A percentile compares a stretch with the other conserved stretches of the same genome.
phyloP scores from a whole-genome alignment of 2,113 vertebrate genomes.

The Aldabrachelys gigantea region DNA sequence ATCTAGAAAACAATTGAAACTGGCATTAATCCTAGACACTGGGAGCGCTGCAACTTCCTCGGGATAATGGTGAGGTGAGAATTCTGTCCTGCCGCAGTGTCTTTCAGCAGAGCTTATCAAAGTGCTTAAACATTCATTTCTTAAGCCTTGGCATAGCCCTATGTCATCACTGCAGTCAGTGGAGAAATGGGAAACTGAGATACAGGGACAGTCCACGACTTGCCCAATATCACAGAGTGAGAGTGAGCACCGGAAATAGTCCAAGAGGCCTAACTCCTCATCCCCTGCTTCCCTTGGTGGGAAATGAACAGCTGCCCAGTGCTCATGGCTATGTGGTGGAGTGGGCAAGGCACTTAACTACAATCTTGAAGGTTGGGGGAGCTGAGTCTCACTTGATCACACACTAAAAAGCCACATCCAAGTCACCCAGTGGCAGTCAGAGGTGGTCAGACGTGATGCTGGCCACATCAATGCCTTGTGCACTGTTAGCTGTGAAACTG shows the following conservation, averaged over 20 bases:
- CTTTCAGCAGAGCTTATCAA: background rate
- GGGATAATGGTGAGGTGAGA: background rate
- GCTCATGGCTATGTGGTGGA: background rate
- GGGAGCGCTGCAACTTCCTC: background rate
- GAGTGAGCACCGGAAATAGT: background rate
- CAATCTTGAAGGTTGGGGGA: background rate
- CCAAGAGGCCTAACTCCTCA: background rate
- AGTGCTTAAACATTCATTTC: background rate
- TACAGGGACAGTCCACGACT: background rate
- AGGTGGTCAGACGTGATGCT: background rate
- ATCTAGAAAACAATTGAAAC: slow-evolving; percentile 81
- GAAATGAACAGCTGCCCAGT: background rate
- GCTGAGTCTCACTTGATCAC: background rate
- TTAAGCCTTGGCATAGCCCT: background rate
- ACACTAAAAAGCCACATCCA: background rate
- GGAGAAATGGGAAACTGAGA: background rate
- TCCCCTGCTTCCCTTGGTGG: background rate
- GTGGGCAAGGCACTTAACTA: background rate
- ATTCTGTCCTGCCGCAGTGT: background rate
- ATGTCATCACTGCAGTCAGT: background rate
- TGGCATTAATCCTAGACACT: background rate
- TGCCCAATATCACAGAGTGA: background rate
- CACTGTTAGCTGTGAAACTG: background rate
- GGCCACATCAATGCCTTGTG: background rate
- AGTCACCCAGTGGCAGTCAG: background rate